A percentile compares a stretch with the other conserved stretches of the same genome.
Evolutionary conservation across 2,797 vertebrate species (phyloP).

Genomic region (Lemur catta): DNA sequence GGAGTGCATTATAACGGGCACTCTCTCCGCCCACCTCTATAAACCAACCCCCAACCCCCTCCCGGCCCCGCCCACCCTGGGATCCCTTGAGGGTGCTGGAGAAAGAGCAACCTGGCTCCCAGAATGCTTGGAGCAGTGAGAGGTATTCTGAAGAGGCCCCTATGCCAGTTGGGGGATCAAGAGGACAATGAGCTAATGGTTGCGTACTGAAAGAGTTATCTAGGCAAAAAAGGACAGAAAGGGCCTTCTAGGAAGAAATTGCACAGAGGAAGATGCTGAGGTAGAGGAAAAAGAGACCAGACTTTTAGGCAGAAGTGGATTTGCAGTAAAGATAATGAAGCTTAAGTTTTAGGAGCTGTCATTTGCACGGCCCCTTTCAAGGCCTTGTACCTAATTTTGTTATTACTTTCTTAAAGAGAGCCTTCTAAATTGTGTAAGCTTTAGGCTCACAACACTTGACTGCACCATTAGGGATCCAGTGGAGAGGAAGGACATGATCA

Average conservation of each 20-base stretch:
- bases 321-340: neutral
- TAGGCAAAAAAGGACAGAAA: neutral
- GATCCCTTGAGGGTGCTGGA: neutral
- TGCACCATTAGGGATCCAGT: neutral
- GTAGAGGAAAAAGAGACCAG: neutral
- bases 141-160: neutral
- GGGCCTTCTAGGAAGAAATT: neutral
- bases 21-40: neutral
- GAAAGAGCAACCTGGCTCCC: rapidly evolving
- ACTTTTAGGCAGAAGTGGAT: neutral
- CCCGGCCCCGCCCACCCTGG: too few species aligned
- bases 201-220: neutral
- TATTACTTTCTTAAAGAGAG: neutral
- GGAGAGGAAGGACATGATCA: neutral
- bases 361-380: neutral
- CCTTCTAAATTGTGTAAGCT: neutral
- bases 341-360: neutral
- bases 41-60: too few species aligned
- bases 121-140: neutral
- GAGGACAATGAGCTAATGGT: neutral
- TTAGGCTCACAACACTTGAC: neutral
- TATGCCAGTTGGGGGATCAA: neutral
- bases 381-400: neutral
- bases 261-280: neutral
- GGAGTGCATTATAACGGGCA: rapidly evolving